Base-by-base conservation (phyloP, 2,888 invertebrate genomes). In the Phengaris alcon region DNA sequence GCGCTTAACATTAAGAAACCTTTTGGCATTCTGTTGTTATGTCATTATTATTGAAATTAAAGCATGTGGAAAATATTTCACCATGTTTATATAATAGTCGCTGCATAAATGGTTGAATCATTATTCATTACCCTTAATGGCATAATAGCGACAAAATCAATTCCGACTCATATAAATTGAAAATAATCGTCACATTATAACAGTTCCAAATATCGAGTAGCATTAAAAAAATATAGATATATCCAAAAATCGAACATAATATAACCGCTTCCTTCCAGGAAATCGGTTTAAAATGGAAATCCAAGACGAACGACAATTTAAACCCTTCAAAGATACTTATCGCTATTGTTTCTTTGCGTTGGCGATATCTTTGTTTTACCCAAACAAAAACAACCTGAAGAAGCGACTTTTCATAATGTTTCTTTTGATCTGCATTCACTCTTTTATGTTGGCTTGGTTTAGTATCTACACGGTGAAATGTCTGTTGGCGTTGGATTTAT, bases 251-350 rank as follows among this genome's bases (percentile, higher is more conserved):
- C 2, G 35, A 35, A 35, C 35, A 35, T 35, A 35, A 35, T 35
- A 2, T 22, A 22, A 22, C 22, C 22, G 22, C 35, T 2, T 35
- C 4, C 35, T 35, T 35, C 2, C 2, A 3, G 35, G 35, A 35
- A 2, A 35, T 35, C 35, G 35, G 1, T 35, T 15, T 2, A 51
- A 15, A 15, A 52, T 52, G 72, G 35, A 52, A 72, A 72, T 64
- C 2, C 64, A 64, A 13, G 64, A 64, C 44, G 35, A 9, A 9
- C 15, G 35, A 73, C 87, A 86, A 79, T 88, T 85, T 74, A 87
- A 86, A 80, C 77, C 80, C 0, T 90, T 90, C 51, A 81, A 87
- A 73, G 86, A 87, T 76, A 90, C 89, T 0, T 90, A 83, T 74
- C 81, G 82, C 51, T 77, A 85, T 15, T 90, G 89, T 76, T 82